Percentiles rank a stretch among this genome's conserved stretches.
phyloP scores from a whole-genome alignment of 2,888 invertebrate species.

The Caenorhabditis uteleia region DNA sequence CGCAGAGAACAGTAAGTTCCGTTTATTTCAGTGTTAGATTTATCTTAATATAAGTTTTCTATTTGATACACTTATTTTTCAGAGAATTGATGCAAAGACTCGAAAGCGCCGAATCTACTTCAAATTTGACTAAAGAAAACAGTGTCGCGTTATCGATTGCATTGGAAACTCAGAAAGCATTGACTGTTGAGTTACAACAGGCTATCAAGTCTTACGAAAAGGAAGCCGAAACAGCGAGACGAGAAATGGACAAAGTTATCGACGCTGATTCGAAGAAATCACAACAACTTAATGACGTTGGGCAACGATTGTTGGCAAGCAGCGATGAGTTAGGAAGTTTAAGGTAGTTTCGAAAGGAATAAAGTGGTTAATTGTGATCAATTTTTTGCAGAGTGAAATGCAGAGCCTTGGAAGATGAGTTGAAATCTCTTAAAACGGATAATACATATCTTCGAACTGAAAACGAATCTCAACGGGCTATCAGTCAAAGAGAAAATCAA shows the following conservation, averaged over 20 bases:
- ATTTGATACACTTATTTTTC: too few relatives aligned
- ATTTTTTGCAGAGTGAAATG: constrained; percentile 23
- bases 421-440: constrained; percentile 10
- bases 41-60: background rate
- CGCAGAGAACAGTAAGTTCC: constrained; percentile 6
- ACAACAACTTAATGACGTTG: constrained; percentile 11
- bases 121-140: constrained; percentile 12
- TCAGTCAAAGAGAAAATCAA: constrained; percentile 32
- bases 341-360: constrained; percentile 1
- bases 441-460: constrained; percentile 4
- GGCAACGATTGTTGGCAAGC: constrained; percentile 12
- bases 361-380: background rate
- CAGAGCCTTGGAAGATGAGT: constrained; percentile 30
- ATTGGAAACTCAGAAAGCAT: constrained; percentile 26
- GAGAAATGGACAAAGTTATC: constrained; percentile 19
- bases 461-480: constrained; percentile 6
- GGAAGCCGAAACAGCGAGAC: constrained; percentile 12
- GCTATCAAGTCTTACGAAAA: constrained; percentile 12
- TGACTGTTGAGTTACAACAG: constrained; percentile 18
- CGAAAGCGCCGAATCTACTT: constrained; percentile 11
- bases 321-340: constrained; percentile 13
- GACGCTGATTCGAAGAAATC: constrained; percentile 16
- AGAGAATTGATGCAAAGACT: constrained; percentile 17
- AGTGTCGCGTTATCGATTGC: constrained; percentile 20
- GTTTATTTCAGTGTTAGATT: background rate